Base-by-base conservation (phyloP, 2,888 invertebrate genomes). In the Xiphydria camelus region DNA sequence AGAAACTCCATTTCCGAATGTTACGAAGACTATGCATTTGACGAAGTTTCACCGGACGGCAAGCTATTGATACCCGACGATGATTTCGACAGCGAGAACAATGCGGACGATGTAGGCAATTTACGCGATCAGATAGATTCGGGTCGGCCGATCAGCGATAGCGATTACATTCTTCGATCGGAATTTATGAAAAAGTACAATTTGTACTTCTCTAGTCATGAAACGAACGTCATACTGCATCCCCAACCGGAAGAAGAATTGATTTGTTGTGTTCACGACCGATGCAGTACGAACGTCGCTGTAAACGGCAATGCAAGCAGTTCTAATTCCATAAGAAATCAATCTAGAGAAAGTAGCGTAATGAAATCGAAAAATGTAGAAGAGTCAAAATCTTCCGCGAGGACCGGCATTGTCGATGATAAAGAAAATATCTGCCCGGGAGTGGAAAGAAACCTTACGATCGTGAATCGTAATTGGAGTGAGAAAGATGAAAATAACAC, bases 11-110 rank as follows among this genome's bases (percentile, higher is more conserved):
- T 36, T 4, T 21, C 12, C 4, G 32, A 36, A 18, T 42, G 47
- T 14, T 39, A 41, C 9, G 48, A 59, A 26, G 61, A 68, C 44
- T 69, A 67, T 52, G 57, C 49, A 34, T 74, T 73, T 43, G 47
- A 61, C 33, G 54, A 64, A 34, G 53, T 57, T 15, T 21, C 49
- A 3, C 36, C 57, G 2, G 51, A 61, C 41, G 74, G 73, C 2
- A 64, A 57, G 50, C 49, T 73, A 22, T 44, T 54, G 5, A 59
- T 71, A 41, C 26, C 47, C 1, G 29, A 40, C 4, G 47, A 59
- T 22, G 54, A 62, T 26, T 54, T 49, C 2, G 61, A 64, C 7
- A 34, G 31, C 34, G 56, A 62, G 33, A 42, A 53, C 2, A 45
- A 32, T 22, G 7, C 17, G 4, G 20, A 31, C 9, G 5, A 45